Percentiles rank a stretch among this genome's conserved stretches.
phyloP scores from a whole-genome alignment of 2,888 invertebrate genomes.

The Reticulitermes lucifugus region DNA sequence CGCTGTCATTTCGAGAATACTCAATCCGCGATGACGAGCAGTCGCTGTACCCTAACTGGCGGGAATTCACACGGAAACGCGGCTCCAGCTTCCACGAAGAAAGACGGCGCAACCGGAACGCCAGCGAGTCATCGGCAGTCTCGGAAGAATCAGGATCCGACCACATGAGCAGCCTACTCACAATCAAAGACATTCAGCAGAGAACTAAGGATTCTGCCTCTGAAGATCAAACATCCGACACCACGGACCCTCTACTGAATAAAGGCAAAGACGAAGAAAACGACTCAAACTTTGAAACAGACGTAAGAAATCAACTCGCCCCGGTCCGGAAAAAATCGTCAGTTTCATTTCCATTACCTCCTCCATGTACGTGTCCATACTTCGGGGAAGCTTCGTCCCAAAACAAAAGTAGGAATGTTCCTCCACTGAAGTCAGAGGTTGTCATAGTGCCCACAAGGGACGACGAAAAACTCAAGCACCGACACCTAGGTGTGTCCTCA shows the following conservation, averaged over 20 bases:
- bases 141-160: constrained; percentile 30
- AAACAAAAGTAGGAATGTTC: neutral
- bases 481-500: constrained; percentile 11
- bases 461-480: neutral
- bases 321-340: constrained; percentile 21
- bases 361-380: constrained; percentile 85
- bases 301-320: constrained; percentile 17
- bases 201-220: neutral
- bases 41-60: constrained; percentile 11
- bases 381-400: constrained; percentile 75
- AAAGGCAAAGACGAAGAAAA: constrained; percentile 32
- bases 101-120: constrained; percentile 44
- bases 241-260: neutral
- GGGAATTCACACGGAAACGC: constrained; percentile 13
- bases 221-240: neutral
- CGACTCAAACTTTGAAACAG: constrained; percentile 11
- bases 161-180: constrained; percentile 2
- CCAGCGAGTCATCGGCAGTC: constrained; percentile 26
- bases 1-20: constrained; percentile 44
- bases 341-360: constrained; percentile 68
- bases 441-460: constrained; percentile 52
- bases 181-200: neutral
- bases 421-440: constrained; percentile 42
- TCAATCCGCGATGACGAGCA: constrained; percentile 53
- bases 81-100: constrained; percentile 39